Conservation (phyloP, 2,888 invertebrate genomes). For the Panorpa germanica region DNA sequence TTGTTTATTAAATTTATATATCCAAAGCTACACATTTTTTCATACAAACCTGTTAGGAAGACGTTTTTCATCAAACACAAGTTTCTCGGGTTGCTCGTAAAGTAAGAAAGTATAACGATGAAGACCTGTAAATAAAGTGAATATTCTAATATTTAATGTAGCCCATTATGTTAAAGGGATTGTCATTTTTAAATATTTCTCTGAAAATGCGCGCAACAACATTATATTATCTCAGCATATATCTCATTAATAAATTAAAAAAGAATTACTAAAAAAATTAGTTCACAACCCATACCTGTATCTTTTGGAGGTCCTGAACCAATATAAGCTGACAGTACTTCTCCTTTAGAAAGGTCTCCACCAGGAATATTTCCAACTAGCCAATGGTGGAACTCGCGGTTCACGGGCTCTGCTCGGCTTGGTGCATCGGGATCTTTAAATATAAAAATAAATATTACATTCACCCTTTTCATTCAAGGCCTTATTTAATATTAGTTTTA, state of each 20-base stretch:
- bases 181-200: too few relatives aligned
- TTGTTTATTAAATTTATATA: too few relatives aligned
- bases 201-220: too few relatives aligned
- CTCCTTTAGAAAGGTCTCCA: constrained; percentile 29
- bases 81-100: constrained; percentile 41
- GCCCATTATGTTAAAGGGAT: too few relatives aligned
- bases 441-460: constrained; percentile 1
- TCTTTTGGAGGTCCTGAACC: constrained; percentile 42
- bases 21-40: too few relatives aligned
- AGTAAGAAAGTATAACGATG: constrained; percentile 51
- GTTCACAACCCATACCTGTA: constrained; percentile 34
- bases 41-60: constrained; percentile 29
- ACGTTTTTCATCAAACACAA: constrained; percentile 28
- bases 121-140: constrained; percentile 34
- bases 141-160: too few relatives aligned
- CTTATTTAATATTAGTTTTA: background rate
- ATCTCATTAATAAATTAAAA: too few relatives aligned
- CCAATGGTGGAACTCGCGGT: constrained; percentile 49
- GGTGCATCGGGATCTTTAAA: constrained; percentile 47
- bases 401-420: constrained; percentile 33
- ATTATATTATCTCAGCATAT: too few relatives aligned
- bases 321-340: constrained; percentile 31
- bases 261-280: too few relatives aligned
- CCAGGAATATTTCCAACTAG: constrained; percentile 42
- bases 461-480: background rate